Evolutionary conservation across 2,797 vertebrate species (phyloP), one percentile per base, ranked within the genome.

Genomic region (Limosa lapponica): DNA sequence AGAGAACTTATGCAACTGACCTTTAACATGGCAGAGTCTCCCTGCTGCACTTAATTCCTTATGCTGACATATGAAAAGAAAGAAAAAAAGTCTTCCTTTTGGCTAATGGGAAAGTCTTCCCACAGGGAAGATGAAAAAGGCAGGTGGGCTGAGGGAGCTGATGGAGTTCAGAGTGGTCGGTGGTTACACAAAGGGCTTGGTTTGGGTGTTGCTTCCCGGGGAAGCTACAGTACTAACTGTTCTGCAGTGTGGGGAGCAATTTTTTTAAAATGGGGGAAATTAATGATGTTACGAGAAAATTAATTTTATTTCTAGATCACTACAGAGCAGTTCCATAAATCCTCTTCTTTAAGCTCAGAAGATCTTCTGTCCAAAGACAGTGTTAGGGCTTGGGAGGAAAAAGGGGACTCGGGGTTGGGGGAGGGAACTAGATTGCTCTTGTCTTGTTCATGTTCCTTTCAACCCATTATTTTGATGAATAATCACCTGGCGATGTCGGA

Each of bases 1-100:
- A 97, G 87, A 98, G 94, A 97, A 94, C 90, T 97, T 95, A 96
- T 96, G 96, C 95, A 97, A 96, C 94, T 95, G 97, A 97, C 97
- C 97, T 98, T 98, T 97, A 96, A 90, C 96, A 92, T 61, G 92
- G 74, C 92, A 95, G 86, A 96, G 71, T 92, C 90, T 95, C 93
- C 92, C 92, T 94, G 81, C 79, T 95, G 88, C 79, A 94, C 84
- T 97, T 81, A 43, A 49, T 95, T 96, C 82, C 91, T 95, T 92
- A 70, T 6, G 11, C 94, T 97, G 92, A 97, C 95, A 96, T 96
- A 94, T 1, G 23, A 96, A 97, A 95, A 93, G 89, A 96, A 94
- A 96, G 92, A 87, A 84, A 74, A 84, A 95, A 80, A 48, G 46
- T n/a, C 73, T 69, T 96, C 77, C 84, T 95, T 97, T 95, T 93